Conservation (phyloP, 1,140 invertebrate species). For the Apis mellifera region DNA sequence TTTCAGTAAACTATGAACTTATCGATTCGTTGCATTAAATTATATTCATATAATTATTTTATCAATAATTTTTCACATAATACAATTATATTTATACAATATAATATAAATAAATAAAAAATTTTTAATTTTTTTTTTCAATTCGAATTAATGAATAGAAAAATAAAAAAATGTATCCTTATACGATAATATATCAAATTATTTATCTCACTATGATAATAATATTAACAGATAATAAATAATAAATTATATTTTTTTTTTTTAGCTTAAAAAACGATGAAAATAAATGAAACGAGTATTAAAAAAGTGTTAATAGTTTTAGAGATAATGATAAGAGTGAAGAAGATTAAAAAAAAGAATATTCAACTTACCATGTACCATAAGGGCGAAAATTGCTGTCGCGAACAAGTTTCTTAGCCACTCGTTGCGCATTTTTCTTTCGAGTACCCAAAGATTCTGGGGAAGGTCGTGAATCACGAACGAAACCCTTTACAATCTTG, state of each 20-base stretch:
- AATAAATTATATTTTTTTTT: background rate
- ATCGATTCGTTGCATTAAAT: background rate
- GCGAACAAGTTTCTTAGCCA: slow-evolving; percentile 46
- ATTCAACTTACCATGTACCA: slow-evolving; percentile 44
- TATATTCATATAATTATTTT: too few species aligned
- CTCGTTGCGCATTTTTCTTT: slow-evolving; percentile 51
- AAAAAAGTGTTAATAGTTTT: background rate
- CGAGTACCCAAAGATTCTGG: slow-evolving; percentile 29
- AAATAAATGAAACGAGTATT: background rate
- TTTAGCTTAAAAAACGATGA: background rate
- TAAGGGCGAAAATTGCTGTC: slow-evolving; percentile 44
- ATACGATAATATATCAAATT: background rate
- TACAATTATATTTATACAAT: too few species aligned
- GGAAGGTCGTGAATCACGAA: slow-evolving; percentile 27
- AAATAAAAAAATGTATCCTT: background rate
- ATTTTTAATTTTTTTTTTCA: too few species aligned
- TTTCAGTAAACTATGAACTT: slow-evolving; percentile 6
- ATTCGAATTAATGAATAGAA: background rate
- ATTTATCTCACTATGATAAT: background rate
- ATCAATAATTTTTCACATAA: too few species aligned
- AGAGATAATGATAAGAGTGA: background rate
- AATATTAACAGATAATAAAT: background rate
- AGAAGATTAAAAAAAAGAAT: background rate
- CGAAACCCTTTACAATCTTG: slow-evolving; percentile 12
- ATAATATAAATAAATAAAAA: too few species aligned